Evolutionary conservation across 35 echinoderm and acorn worm genomes (phyloP).

Genomic region (Holothuria glaberrima): DNA sequence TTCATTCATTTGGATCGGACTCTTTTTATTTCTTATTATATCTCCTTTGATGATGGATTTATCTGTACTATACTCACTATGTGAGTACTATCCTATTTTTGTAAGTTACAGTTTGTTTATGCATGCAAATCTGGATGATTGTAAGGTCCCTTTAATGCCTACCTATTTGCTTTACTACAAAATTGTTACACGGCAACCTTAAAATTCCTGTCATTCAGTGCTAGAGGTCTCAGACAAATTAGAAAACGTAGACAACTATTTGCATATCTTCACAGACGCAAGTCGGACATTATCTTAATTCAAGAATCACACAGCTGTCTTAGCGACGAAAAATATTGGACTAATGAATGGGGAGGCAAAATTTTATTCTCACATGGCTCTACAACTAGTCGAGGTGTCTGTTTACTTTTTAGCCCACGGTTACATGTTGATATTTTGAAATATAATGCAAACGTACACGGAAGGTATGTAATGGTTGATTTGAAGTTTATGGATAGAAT

Average conservation of each 20-base stretch:
- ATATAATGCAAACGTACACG: background rate
- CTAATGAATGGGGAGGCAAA: conserved; percentile 9
- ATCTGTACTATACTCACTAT: too few relatives aligned
- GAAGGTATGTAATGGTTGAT: background rate
- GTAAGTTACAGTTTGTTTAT: too few relatives aligned
- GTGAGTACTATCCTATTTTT: too few relatives aligned
- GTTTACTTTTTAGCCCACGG: background rate
- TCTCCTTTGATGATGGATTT: too few relatives aligned
- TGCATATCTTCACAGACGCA: background rate
- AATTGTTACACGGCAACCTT: too few relatives aligned
- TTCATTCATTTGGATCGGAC: too few relatives aligned
- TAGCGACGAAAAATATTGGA: background rate
- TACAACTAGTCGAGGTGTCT: conserved; percentile 11
- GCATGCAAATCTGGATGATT: too few relatives aligned
- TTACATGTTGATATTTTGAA: background rate
- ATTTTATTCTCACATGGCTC: background rate
- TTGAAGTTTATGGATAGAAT: background rate
- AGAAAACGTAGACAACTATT: conserved; percentile 9
- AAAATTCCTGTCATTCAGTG: background rate
- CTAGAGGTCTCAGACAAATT: background rate
- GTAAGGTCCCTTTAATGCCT: too few relatives aligned
- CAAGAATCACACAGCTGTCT: background rate
- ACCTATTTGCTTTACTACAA: too few relatives aligned
- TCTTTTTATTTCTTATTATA: too few relatives aligned
- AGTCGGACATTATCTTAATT: background rate